phyloP scores from a whole-genome alignment of 2,888 invertebrate species.

The Linnaemya tessellans region DNA sequence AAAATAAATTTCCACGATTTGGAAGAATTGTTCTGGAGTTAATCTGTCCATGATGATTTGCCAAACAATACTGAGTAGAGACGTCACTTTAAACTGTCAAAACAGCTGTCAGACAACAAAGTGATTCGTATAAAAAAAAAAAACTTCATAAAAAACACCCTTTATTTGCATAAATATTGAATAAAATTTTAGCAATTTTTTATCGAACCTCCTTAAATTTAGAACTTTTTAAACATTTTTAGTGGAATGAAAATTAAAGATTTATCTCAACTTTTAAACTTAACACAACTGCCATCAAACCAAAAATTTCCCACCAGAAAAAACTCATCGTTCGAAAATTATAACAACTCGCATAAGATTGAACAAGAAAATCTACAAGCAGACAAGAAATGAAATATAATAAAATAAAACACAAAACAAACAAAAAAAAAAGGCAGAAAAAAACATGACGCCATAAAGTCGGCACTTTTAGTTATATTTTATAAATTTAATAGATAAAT shows the following conservation, averaged over 20 bases:
- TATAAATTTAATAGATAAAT: slow-evolving; percentile 64
- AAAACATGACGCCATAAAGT: slow-evolving; percentile 59
- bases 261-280: background rate
- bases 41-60: too few species aligned
- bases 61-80: too few species aligned
- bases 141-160: too few species aligned
- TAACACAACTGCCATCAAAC: background rate
- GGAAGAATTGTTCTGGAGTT: too few species aligned
- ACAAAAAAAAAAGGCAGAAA: slow-evolving; percentile 24
- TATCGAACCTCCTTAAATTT: too few species aligned
- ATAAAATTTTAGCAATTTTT: too few species aligned
- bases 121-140: too few species aligned
- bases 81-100: too few species aligned
- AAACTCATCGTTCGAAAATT: slow-evolving; percentile 32
- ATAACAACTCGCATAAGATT: slow-evolving; percentile 36
- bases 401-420: slow-evolving; percentile 11
- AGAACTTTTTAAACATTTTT: slow-evolving; percentile 9
- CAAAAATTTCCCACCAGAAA: background rate
- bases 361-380: slow-evolving; percentile 21
- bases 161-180: too few species aligned
- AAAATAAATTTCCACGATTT: too few species aligned
- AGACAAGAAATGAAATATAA: slow-evolving; percentile 20
- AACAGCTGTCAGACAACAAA: too few species aligned
- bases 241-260: slow-evolving; percentile 18
- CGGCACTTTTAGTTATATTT: slow-evolving; percentile 63